Evolutionary conservation across 1,140 invertebrate genomes (phyloP).

Genomic region (Tyrophagus putrescentiae): DNA sequence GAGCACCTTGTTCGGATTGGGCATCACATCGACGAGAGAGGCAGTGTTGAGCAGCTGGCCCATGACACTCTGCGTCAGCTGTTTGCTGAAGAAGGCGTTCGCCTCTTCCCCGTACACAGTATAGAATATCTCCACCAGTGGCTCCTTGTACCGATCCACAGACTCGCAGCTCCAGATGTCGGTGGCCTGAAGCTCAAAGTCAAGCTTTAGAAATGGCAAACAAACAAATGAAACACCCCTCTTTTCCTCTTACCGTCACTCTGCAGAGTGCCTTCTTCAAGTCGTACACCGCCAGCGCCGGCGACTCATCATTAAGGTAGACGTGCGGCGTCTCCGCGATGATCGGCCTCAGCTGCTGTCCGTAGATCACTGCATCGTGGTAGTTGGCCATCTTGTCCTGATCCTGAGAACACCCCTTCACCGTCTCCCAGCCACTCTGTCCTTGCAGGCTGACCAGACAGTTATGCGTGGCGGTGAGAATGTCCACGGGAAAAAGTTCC

Average conservation of each 20-base stretch:
- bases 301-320: neutral
- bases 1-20: neutral
- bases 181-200: neutral
- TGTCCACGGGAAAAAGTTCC: slow-evolving; percentile 3
- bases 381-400: neutral
- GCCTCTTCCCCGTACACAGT: neutral
- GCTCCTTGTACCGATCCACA: slow-evolving; percentile 2
- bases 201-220: neutral
- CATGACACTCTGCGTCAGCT: neutral
- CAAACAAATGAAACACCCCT: neutral
- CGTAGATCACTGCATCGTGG: neutral
- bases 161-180: neutral
- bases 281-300: neutral
- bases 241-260: neutral
- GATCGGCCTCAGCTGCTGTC: neutral
- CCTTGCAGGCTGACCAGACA: no score
- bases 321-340: neutral
- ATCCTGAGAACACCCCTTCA: neutral
- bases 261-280: neutral
- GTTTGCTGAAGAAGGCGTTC: neutral
- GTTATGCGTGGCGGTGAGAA: neutral
- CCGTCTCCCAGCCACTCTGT: no score
- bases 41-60: neutral
- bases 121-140: slow-evolving; percentile 1
- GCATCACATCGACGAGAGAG: neutral